A percentile compares a stretch with the other conserved stretches of the same genome.
Conservation (phyloP, 2,797 vertebrate genomes). For the Acrossocheilus fasciatus region DNA sequence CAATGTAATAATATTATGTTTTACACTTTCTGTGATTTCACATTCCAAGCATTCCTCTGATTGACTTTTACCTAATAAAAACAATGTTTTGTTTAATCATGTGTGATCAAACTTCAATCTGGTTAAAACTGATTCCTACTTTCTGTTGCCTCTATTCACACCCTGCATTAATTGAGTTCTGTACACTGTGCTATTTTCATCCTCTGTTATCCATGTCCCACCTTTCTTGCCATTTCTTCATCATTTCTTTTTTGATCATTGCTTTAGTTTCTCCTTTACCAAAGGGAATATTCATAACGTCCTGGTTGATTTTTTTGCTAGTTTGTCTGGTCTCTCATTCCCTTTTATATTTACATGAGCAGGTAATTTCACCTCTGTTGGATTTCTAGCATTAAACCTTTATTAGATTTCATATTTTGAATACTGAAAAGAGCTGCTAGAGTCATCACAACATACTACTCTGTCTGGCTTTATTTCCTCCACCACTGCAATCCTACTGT, state of each 20-base stretch:
- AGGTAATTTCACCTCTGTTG: too few relatives aligned
- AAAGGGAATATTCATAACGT: not conserved
- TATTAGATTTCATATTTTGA: not conserved
- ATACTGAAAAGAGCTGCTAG: too few relatives aligned
- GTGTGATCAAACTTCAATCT: not conserved
- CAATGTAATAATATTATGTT: not conserved
- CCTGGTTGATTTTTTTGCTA: not conserved
- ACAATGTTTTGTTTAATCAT: not conserved
- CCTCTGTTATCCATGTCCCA: not conserved
- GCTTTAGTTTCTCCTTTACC: not conserved
- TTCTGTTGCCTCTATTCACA: not conserved
- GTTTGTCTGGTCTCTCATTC: not conserved
- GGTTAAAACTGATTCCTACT: too few relatives aligned
- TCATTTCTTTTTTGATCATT: not conserved
- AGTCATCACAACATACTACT: too few relatives aligned
- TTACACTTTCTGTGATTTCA: not conserved
- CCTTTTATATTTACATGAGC: not conserved
- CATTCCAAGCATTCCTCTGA: not conserved
- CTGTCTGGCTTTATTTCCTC: too few relatives aligned
- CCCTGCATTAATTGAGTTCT: not conserved
- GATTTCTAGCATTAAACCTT: not conserved
- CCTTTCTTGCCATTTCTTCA: too few relatives aligned
- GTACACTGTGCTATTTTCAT: not conserved
- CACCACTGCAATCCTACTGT: too few relatives aligned
- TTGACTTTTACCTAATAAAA: not conserved